These are phyloP conservation scores for Chironomus tepperi DNA, from an alignment of 1,140 invertebrate species.

Conservation along the genomic window DNA sequence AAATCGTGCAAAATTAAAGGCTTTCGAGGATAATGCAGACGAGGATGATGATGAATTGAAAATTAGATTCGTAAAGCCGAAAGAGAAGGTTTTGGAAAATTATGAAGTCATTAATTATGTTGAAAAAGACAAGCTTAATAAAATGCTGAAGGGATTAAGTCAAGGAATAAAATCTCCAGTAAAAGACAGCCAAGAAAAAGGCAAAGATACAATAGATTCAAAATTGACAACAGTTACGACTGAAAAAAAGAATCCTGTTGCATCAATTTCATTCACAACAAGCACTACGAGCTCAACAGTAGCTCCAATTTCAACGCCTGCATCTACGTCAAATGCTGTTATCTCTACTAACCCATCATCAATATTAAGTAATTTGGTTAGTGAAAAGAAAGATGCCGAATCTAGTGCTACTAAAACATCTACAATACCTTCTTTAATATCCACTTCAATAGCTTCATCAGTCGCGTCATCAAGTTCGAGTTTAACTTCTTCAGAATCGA, in stretches of 20 bases:
- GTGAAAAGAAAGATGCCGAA: background rate
- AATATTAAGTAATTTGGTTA: too few relatives aligned
- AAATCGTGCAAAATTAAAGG: background rate
- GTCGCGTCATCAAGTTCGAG: background rate
- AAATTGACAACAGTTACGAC: background rate
- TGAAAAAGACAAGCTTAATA: background rate
- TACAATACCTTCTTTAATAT: background rate
- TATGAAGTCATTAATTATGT: background rate
- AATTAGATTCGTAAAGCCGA: background rate
- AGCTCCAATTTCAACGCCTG: background rate
- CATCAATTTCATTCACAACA: background rate
- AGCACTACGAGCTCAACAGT: background rate
- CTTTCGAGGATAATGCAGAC: background rate
- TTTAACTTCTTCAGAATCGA: too few relatives aligned
- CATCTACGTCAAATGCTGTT: background rate
- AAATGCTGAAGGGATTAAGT: background rate
- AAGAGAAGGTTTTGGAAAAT: background rate
- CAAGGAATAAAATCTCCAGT: background rate
- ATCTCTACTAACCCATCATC: background rate
- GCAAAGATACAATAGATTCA: background rate
- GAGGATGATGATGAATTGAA: constrained; percentile 7
- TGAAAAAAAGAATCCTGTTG: background rate
- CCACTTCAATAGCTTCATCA: background rate
- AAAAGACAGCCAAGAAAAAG: background rate
- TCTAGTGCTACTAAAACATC: background rate